A percentile compares a stretch with the other conserved stretches of the same genome.
Conservation (phyloP, 1,140 invertebrate genomes). For the Neuroterus valhalla region DNA sequence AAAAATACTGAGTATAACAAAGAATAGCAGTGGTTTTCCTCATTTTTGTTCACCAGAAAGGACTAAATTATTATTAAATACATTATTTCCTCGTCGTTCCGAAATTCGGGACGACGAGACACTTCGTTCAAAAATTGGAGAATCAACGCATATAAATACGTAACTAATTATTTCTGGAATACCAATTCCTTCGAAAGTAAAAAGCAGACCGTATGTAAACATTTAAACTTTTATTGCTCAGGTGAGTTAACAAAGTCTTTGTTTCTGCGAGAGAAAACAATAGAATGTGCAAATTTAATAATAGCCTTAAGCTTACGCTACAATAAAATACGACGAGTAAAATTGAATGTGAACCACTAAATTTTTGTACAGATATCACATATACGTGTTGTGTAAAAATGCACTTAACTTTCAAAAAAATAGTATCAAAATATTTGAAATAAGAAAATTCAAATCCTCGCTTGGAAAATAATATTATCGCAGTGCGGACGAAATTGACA, state of each 20-base stretch:
- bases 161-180: neutral
- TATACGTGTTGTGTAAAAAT: conserved; percentile 13
- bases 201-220: neutral
- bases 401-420: conserved; percentile 15
- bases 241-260: conserved; percentile 5
- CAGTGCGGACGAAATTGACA: conserved; percentile 39
- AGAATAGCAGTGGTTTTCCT: too few relatives aligned
- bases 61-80: too few relatives aligned
- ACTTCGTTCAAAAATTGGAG: neutral
- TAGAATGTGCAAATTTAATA: conserved; percentile 28
- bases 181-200: neutral
- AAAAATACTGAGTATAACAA: too few relatives aligned
- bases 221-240: neutral
- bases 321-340: neutral
- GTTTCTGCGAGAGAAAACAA: neutral
- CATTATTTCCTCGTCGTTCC: too few relatives aligned
- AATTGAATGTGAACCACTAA: neutral
- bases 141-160: neutral
- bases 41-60: too few relatives aligned
- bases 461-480: conserved; percentile 7
- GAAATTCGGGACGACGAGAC: too few relatives aligned
- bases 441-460: conserved; percentile 30
- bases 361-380: conserved; percentile 19
- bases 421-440: conserved; percentile 45
- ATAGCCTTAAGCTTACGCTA: conserved; percentile 15